A percentile compares a stretch with the other conserved stretches of the same genome.
Evolutionary conservation across 2,888 invertebrate species (phyloP).

Genomic region (Drosophila niveifrons): DNA sequence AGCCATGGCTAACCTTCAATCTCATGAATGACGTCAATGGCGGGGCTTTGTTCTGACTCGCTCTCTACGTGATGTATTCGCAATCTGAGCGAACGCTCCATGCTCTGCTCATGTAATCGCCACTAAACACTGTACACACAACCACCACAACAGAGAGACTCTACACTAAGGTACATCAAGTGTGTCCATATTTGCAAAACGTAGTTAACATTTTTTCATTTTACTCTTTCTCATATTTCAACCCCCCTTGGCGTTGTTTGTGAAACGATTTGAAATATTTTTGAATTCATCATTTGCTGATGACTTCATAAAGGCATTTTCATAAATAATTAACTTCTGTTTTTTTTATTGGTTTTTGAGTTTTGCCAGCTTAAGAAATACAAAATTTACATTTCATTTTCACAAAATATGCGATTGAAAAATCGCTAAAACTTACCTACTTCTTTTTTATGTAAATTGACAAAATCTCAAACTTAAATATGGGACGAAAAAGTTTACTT

Average conservation of each 20-base stretch:
- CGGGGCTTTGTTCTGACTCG: slow-evolving; percentile 44
- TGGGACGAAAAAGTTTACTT: no score
- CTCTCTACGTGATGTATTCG: slow-evolving; percentile 47
- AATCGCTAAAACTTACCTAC: no score
- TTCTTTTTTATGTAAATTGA: no score
- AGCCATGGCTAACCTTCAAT: slow-evolving; percentile 47
- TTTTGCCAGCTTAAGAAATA: neutral
- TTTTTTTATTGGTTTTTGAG: neutral
- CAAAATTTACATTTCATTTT: no score
- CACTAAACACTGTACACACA: neutral
- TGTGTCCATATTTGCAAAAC: neutral
- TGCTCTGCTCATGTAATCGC: slow-evolving; percentile 35
- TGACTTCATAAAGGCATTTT: slow-evolving; percentile 2
- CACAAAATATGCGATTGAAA: no score
- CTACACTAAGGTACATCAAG: neutral
- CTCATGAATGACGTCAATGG: slow-evolving; percentile 49
- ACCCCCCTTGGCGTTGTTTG: neutral
- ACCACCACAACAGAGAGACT: no score
- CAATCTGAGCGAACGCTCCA: slow-evolving; percentile 20
- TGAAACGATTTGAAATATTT: neutral
- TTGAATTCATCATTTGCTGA: neutral
- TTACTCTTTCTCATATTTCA: neutral
- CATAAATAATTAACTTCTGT: neutral
- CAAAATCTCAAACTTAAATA: no score
- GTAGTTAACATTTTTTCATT: neutral